Conservation (phyloP, 2,797 vertebrate species). For the Sphenopsis melanotis region DNA sequence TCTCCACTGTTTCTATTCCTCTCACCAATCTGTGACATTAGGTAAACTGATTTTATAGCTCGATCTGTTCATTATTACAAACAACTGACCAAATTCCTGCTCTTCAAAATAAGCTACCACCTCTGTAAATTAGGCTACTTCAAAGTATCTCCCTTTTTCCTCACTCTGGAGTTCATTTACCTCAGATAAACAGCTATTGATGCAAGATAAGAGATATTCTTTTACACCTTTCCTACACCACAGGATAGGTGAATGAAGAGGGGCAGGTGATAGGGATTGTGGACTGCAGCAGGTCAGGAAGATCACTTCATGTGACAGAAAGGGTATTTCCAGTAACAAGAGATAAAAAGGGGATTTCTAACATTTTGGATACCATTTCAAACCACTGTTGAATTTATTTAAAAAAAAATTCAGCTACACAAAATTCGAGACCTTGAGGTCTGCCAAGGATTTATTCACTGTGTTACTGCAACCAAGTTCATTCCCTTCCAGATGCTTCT, state of each 20-base stretch:
- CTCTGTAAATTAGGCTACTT: neutral
- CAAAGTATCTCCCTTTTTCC: neutral
- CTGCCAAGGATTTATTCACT: neutral
- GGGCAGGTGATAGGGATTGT: neutral
- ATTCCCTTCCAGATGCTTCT: slow-evolving; percentile 15
- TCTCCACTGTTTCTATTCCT: neutral
- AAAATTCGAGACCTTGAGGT: neutral
- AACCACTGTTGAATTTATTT: neutral
- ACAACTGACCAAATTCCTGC: neutral
- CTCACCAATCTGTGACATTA: neutral
- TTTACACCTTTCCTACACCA: neutral
- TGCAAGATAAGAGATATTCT: neutral
- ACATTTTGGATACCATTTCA: neutral
- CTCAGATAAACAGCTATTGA: neutral
- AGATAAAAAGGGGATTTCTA: neutral
- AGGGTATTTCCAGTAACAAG: neutral
- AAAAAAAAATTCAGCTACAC: neutral
- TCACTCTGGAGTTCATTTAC: neutral
- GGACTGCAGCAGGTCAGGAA: neutral
- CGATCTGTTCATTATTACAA: neutral
- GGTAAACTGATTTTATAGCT: neutral
- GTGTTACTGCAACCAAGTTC: neutral
- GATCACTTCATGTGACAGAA: neutral
- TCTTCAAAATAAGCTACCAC: neutral
- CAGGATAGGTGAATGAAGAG: neutral